Evolutionary conservation across 2,113 vertebrate genomes (phyloP).

Genomic region (Daphoenositta chrysoptera): DNA sequence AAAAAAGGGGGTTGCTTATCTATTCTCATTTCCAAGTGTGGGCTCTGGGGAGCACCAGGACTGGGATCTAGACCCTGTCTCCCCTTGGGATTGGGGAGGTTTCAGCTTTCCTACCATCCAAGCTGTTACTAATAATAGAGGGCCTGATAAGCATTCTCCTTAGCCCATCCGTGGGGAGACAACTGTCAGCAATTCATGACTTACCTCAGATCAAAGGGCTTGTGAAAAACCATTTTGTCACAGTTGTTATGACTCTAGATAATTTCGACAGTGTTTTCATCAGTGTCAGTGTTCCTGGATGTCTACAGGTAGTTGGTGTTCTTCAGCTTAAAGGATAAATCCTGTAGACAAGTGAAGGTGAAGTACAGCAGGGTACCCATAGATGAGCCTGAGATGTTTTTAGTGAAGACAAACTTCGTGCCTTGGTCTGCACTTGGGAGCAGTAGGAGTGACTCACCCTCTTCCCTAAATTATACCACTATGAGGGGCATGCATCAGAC

Average conservation of each 20-base stretch:
- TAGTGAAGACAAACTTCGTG: background rate
- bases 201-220: background rate
- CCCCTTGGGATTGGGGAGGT: background rate
- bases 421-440: background rate
- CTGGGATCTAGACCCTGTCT: background rate
- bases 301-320: background rate
- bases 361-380: background rate
- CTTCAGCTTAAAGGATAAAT: background rate
- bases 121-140: background rate
- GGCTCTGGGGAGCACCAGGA: background rate
- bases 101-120: background rate
- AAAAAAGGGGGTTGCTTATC: background rate
- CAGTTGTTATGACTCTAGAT: background rate
- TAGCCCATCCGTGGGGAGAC: background rate
- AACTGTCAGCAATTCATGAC: background rate
- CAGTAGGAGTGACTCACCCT: conserved; percentile 27
- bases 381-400: background rate
- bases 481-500: background rate
- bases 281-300: background rate
- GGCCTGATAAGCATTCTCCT: background rate
- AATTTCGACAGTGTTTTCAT: background rate
- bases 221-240: background rate
- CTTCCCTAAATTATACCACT: conserved; percentile 5
- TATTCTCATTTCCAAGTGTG: background rate
- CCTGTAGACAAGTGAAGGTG: background rate